Evolutionary conservation across 2,113 vertebrate species (phyloP).

Genomic region (Festucalex cinctus): DNA sequence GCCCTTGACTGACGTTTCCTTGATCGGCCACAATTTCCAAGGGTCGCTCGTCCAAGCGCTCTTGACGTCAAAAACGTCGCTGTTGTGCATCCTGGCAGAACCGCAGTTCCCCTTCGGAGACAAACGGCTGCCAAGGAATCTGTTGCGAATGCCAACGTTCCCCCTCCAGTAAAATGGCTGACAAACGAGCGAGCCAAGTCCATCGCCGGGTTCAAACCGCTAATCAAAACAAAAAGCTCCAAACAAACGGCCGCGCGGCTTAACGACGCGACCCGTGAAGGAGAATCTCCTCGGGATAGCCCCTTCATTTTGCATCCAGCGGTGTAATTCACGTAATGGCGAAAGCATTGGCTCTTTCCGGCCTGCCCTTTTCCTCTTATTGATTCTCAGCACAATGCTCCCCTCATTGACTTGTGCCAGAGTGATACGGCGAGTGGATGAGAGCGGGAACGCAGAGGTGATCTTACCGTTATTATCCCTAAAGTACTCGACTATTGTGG

Average conservation of each 20-base stretch:
- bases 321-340: constrained; percentile 22
- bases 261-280: constrained; percentile 16
- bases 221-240: constrained; percentile 6
- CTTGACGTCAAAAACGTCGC: constrained; percentile 32
- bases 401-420: constrained; percentile 35
- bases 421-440: constrained; percentile 44
- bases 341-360: constrained; percentile 34
- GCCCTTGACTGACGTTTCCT: constrained; percentile 8
- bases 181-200: constrained; percentile 38
- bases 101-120: constrained; percentile 46
- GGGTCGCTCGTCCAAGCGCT: constrained; percentile 48
- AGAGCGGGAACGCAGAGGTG: constrained; percentile 43
- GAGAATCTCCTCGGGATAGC: not conserved
- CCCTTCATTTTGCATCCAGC: constrained; percentile 10
- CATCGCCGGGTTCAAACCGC: constrained; percentile 56
- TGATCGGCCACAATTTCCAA: constrained; percentile 22
- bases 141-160: constrained; percentile 47
- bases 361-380: constrained; percentile 41
- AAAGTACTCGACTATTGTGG: constrained; percentile 46
- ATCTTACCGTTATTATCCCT: constrained; percentile 51
- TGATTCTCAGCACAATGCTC: constrained; percentile 40
- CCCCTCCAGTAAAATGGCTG: constrained; percentile 35
- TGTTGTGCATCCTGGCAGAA: constrained; percentile 55
- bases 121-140: constrained; percentile 49
- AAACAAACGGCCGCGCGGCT: constrained; percentile 29